Base-by-base conservation (phyloP, 1,140 invertebrate species). In the Dermatophagoides farinae region DNA sequence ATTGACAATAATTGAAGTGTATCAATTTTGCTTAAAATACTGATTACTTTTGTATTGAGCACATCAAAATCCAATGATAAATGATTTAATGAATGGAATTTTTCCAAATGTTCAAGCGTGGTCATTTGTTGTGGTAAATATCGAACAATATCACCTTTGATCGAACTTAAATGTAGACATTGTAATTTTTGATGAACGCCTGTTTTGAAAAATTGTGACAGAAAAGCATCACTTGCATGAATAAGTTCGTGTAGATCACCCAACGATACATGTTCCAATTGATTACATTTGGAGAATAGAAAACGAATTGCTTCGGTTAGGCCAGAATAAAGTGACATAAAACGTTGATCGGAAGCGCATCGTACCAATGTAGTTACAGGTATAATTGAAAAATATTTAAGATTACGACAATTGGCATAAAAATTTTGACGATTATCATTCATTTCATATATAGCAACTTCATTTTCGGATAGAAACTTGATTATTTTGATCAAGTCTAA, bases 321-420 rank as follows among this genome's bases (percentile, higher is more conserved):
- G 2, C 41, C 53, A 23, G 12, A 41, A 44, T 55, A 55, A 40
- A 55, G 53, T 20, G 14, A 38, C 14, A 44, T 38, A 44, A 55
- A 55, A 14, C 31, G 14, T 55, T 44, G 23, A 12, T 14, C 14
- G 20, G 20, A 50, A 50, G 47, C 20, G 38, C 25, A 25, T 16
- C 53, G 25, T 18, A 55, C 38, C 6, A 55, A 40, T 23, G 53
- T 14, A 12, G 25, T 55, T 11, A 55, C 53, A 23, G 53, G 53
- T 6, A 55, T 44, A 11, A 55, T 12, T 25, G 25, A n/a, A 11
- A 55, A 55, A 12, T 14, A 38, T 18, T 44, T 55, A n/a, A 55
- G 23, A 23, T 55, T 55, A 20, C 53, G 53, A 38, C 53, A 55
- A 44, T 55, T 55, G 12, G 53, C 53, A 55, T 41, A 55, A 44